Base-by-base conservation (phyloP, 2,888 invertebrate species). In the Apeira syringaria region DNA sequence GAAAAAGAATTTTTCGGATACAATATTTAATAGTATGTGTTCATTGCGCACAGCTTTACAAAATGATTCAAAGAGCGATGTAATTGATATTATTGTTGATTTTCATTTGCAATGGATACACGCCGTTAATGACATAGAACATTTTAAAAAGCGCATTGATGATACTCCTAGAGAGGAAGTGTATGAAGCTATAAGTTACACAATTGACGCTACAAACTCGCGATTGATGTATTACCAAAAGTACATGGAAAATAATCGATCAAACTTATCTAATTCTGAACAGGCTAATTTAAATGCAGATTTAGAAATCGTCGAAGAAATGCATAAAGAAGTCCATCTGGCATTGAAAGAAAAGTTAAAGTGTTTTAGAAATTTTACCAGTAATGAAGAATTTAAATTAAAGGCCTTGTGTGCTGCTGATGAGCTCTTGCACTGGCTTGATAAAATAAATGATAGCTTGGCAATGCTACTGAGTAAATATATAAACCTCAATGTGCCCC, bases 281-380 rank as follows among this genome's bases (percentile, higher is more conserved):
- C 75, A 77, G 56, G 50, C 59, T 3, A 63, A 80, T 50, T 44
- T 89, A 32, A 32, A 54, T 22, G 61, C 81, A 2, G 89, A 89
- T 30, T 49, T 82, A 31, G 89, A 88, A 76, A 80, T 89, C 40
- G 64, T 88, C 11, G 80, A 84, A 65, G 85, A 80, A 12, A 89
- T 89, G 89, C 80, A 89, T 39, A 71, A 68, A 54, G 79, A 82
- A 8, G 70, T 77, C 7, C 66, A 58, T 1, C 40, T 45, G 39
- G 28, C 43, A 20, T 71, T 88, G 37, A 49, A 68, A 26, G 72
- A 80, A 10, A 79, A 78, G 61, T 49, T 80, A 5, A 78, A 71
- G 57, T 78, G 73, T 50, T 79, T 80, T 22, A 70, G 68, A 55
- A 70, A 57, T 35, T 70, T 53, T 50, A 50, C 60, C 24, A 57